phyloP scores from a whole-genome alignment of 1,140 invertebrate genomes.

The Neuroterus valhalla region DNA sequence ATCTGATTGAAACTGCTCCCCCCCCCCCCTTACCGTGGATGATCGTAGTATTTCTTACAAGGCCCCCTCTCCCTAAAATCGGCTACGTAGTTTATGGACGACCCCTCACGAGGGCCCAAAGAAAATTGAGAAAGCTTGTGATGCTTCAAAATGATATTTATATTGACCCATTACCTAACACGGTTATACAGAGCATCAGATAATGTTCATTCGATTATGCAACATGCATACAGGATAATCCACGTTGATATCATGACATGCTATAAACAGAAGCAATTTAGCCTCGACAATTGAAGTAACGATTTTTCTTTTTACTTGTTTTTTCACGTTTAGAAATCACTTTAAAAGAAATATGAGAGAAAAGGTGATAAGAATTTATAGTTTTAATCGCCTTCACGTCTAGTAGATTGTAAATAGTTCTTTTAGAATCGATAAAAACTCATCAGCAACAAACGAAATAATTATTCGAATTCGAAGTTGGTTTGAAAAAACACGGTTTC shows the following conservation, averaged over 20 bases:
- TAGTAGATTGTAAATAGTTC: background rate
- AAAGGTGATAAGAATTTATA: too few relatives aligned
- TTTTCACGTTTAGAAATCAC: background rate
- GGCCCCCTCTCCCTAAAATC: too few relatives aligned
- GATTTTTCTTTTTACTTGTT: background rate
- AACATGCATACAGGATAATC: background rate
- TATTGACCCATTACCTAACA: slow-evolving; percentile 22
- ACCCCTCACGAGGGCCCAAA: too few relatives aligned
- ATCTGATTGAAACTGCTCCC: too few relatives aligned
- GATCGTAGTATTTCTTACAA: too few relatives aligned
- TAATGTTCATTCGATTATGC: slow-evolving; percentile 9
- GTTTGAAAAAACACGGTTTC: slow-evolving; percentile 11
- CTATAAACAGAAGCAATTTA: slow-evolving; percentile 13
- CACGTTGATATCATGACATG: background rate
- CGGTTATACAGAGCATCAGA: slow-evolving; percentile 10
- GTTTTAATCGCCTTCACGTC: background rate
- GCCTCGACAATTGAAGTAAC: background rate
- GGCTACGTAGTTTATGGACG: too few relatives aligned
- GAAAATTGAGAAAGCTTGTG: too few relatives aligned
- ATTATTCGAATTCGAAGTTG: background rate
- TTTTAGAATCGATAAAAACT: slow-evolving; percentile 8
- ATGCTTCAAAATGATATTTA: background rate
- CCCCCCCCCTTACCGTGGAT: too few relatives aligned
- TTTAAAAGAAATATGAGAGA: background rate
- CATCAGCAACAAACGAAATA: background rate